phyloP scores from a whole-genome alignment of 2,797 vertebrate genomes.

The Numenius phaeopus region DNA sequence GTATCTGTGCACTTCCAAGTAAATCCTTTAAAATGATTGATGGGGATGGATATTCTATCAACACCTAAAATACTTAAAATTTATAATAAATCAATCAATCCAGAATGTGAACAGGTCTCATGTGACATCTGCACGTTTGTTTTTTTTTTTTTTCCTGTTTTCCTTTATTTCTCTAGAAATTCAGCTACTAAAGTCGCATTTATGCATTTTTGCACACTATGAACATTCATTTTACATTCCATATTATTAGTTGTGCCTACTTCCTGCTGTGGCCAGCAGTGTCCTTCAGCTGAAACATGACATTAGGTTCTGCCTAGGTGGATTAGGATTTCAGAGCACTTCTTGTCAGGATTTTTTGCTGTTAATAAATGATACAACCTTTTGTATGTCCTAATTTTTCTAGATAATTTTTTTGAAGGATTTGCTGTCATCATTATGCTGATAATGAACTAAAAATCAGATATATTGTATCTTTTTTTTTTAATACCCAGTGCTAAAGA shows the following conservation, averaged over 20 bases:
- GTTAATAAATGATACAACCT: not conserved
- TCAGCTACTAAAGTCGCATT: not conserved
- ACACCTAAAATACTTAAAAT: not conserved
- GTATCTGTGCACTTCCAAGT: not conserved
- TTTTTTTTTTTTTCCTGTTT: not conserved
- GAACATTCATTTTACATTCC: not conserved
- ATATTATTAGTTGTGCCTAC: not conserved
- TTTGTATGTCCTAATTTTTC: not conserved
- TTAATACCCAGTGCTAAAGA: not conserved
- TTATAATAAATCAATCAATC: conserved; percentile 21
- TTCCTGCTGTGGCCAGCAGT: not conserved
- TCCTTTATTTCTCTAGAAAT: not conserved
- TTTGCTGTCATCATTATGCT: not conserved
- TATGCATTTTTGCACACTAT: not conserved
- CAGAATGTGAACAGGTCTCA: not conserved
- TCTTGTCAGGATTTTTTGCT: not conserved
- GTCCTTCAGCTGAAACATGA: not conserved
- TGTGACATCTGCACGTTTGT: not conserved
- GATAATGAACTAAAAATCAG: not conserved
- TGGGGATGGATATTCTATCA: not conserved
- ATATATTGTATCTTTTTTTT: not conserved
- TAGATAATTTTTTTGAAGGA: not conserved
- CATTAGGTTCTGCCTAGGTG: not conserved
- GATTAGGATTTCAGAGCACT: not conserved
- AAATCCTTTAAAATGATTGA: conserved; percentile 34